Evolutionary conservation across 2,113 vertebrate species (phyloP), one percentile per base, ranked within the genome.

Genomic region (Oncorhynchus mykiss): DNA sequence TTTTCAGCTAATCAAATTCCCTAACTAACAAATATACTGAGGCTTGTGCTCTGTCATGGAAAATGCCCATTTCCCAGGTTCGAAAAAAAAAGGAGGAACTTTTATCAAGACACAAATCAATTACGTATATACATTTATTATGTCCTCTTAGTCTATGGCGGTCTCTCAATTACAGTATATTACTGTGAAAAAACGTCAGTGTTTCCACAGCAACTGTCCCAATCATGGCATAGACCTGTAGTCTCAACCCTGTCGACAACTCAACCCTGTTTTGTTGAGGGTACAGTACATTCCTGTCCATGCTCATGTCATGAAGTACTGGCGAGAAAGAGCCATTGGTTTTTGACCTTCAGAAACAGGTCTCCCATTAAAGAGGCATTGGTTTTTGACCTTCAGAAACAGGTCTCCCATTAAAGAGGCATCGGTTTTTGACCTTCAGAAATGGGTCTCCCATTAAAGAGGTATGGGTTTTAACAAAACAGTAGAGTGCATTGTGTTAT

Each of bases 21-120:
- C 81, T 78, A 81, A 81, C 70, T 82, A 82, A 80, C 75, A 64
- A 78, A 76, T 82, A 76, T 67, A 57, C 82, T 70, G 70, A n/a
- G 70, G 34, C 74, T 65, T 59, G 77, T 45, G 67, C 81, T 71
- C 57, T 48, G 67, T 80, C 78, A 72, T 69, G 29, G 18, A 70
- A 72, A 78, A 70, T 70, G 67, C 34, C 31, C 20, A 45, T 70
- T 76, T 76, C 57, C 67, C 11, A 3, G n/a, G 31, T 24, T 16
- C 14, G 16, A 51, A 60, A 25, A 25, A 48, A 29, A 29, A 18
- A 14, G 70, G 67, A 3, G 39, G 2, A 62, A 72, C 39, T 12
- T 45, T 76, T 76, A 78, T 72, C 78, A 79, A 69, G 70, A 64
- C 67, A 48, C 9, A 45, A 45, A 45, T 31, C 29, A 57, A 64